Base-by-base conservation (phyloP, 2,113 vertebrate species). In the Mastomys natalensis region DNA sequence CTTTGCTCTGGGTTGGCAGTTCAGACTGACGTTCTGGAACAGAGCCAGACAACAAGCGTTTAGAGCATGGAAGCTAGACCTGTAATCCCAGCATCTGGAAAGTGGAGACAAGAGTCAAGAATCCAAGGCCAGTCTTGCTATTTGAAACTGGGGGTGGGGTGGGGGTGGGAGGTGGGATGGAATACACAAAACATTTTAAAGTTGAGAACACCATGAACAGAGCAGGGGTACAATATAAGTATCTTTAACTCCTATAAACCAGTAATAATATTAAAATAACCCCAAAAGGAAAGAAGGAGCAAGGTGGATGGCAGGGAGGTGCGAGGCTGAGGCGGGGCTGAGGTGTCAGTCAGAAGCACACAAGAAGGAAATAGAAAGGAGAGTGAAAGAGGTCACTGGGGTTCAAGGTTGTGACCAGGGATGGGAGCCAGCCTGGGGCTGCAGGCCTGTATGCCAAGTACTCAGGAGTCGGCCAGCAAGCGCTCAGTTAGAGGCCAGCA, bases 1-100 rank as follows among this genome's bases (percentile, higher is more conserved):
- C 99, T 97, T 99, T 99, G 96, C 99, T 99, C 96, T 99, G 99
- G 0, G 99, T 99, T 97, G 99, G 99, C 96, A 99, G 90, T 96
- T 99, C 99, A 0, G 99, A 99, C 97, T 99, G 99, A 78, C 99
- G 99, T 97, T 99, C 99, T 99, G 96, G 68, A 95, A 93, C 68
- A 78, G 97, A 97, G 86, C 86, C 85, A 81, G 86, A 80, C 1
- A 80, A 3, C 43, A 91, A 13, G 51, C 15, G 31, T 76, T 92
- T 43, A 73, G 9, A 40, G 9, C n/a, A 43, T 8, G 93, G 70
- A 31, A 89, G 51, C 70, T n/a, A 74, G 51, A 15, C 51, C 68
- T 55, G 48, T n/a, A 73, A 73, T 15, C 8, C 24, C 34, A 72
- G 37, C 37, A 72, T 5, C 11, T 31, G n/a, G 51, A 74, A 73